Conservation (phyloP, 2,797 vertebrate species). For the Labroides dimidiatus region DNA sequence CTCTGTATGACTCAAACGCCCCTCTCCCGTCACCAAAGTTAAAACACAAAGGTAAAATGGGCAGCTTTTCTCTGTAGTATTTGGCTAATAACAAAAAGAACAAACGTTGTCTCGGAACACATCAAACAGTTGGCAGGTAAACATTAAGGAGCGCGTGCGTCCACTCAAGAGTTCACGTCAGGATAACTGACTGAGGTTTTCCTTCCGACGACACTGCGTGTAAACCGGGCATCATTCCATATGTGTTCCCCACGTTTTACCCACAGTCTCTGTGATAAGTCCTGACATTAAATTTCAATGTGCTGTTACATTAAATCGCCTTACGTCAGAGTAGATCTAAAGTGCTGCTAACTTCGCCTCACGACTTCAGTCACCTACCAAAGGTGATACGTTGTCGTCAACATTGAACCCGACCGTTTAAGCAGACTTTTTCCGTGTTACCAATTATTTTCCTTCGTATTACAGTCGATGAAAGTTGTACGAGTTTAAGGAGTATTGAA, state of each 20-base stretch:
- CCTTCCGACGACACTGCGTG: background rate
- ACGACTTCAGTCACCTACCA: conserved; percentile 1
- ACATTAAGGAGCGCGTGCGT: background rate
- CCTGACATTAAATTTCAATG: fast-evolving
- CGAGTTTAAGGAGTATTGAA: background rate
- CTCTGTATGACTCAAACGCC: too few relatives aligned
- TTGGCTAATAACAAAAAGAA: too few relatives aligned
- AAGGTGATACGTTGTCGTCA: background rate
- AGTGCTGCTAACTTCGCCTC: conserved; percentile 23
- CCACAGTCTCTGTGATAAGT: too few relatives aligned
- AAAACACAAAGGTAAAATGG: too few relatives aligned
- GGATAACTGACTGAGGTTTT: background rate
- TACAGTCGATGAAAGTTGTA: fast-evolving
- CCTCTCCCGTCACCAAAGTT: too few relatives aligned
- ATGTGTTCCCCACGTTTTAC: too few relatives aligned
- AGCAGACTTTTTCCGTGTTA: background rate
- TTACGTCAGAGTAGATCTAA: fast-evolving
- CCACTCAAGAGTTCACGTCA: conserved; percentile 13
- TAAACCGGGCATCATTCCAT: background rate
- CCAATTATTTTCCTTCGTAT: fast-evolving
- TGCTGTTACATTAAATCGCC: background rate
- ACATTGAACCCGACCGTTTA: fast-evolving
- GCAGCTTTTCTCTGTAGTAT: too few relatives aligned
- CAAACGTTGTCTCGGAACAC: background rate
- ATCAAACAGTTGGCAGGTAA: background rate